Evolutionary conservation across 2,888 invertebrate genomes (phyloP).

Genomic region (Agrotis exclamationis): DNA sequence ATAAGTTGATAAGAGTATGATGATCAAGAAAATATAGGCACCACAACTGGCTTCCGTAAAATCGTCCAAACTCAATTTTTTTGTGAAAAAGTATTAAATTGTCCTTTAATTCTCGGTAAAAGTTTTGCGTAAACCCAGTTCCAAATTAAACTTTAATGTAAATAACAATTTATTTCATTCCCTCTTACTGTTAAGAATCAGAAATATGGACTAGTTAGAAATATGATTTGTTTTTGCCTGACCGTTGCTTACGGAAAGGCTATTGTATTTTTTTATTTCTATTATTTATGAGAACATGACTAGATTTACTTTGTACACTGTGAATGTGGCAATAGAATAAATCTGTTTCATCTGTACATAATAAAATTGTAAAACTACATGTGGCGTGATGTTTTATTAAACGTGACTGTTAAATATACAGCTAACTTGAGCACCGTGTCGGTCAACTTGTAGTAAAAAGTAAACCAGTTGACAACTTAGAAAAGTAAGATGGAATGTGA

Average conservation of each 20-base stretch:
- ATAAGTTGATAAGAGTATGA: conserved; percentile 1
- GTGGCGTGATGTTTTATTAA: neutral
- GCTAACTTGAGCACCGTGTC: neutral
- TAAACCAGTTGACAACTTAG: neutral
- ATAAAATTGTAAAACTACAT: neutral
- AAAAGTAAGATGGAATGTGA: neutral
- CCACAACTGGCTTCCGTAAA: neutral
- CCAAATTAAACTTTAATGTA: conserved; percentile 37
- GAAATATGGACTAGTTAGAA: conserved; percentile 33
- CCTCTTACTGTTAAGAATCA: conserved; percentile 43
- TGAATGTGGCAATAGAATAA: conserved; percentile 6
- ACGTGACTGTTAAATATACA: neutral
- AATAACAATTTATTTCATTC: conserved; percentile 51
- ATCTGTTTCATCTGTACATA: conserved; percentile 5
- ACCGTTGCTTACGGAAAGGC: conserved; percentile 6
- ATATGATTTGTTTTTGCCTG: conserved; percentile 18
- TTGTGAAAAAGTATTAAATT: neutral
- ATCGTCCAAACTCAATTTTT: neutral
- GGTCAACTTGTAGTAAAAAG: neutral
- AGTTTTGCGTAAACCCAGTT: conserved; percentile 23
- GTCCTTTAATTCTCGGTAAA: neutral
- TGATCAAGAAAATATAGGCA: neutral
- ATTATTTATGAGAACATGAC: conserved; percentile 37
- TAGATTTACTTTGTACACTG: conserved; percentile 28
- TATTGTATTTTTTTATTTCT: conserved; percentile 16